Conservation (phyloP, 2,113 vertebrate genomes). For the Hemibagrus wyckioides region DNA sequence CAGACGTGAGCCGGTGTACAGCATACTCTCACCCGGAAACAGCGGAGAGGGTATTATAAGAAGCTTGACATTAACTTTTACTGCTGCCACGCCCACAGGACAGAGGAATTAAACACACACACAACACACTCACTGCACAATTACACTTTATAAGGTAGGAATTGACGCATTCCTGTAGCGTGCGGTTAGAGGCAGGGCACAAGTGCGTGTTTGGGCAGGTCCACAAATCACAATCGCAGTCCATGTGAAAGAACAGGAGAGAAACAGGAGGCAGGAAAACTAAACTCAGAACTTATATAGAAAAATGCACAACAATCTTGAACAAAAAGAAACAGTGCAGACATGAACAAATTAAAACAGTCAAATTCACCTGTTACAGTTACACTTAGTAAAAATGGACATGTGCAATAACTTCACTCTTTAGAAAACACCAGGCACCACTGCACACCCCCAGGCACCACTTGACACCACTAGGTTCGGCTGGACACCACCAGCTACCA, state of each 20-base stretch:
- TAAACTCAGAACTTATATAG: neutral
- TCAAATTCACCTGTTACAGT: no score
- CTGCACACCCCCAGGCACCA: neutral
- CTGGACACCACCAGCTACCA: neutral
- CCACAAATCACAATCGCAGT: neutral
- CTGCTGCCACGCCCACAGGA: neutral
- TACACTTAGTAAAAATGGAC: no score
- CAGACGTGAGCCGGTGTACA: no score
- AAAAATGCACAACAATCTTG: neutral
- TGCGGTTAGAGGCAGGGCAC: neutral
- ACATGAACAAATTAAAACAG: no score
- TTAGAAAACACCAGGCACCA: neutral
- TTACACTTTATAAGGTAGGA: neutral
- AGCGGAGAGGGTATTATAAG: neutral
- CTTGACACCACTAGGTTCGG: neutral
- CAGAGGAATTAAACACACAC: neutral
- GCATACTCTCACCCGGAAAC: neutral
- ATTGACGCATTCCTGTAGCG: neutral
- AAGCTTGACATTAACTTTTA: slow-evolving; percentile 11
- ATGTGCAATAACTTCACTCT: no score
- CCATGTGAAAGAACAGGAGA: neutral
- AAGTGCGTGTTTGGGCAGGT: neutral
- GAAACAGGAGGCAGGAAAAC: neutral
- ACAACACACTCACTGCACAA: no score
- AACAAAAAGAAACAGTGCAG: neutral